These are phyloP conservation scores for Drosophila dives DNA, from an alignment of 2,888 invertebrate species.

Conservation along the genomic window DNA sequence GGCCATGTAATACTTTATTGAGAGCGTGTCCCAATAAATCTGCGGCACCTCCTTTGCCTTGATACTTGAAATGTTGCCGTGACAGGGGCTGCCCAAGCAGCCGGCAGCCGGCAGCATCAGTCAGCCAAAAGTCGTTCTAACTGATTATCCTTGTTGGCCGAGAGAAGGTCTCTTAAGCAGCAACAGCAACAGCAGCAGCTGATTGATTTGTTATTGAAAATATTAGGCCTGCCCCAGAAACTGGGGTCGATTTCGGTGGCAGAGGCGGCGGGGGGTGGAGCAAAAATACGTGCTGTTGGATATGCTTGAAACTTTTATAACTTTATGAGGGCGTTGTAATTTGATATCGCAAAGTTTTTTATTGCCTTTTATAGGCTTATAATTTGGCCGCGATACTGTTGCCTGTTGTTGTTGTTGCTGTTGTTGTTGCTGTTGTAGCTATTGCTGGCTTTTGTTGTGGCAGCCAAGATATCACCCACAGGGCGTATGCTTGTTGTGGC, in stretches of 20 bases:
- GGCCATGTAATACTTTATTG: slow-evolving; percentile 59
- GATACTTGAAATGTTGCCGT: slow-evolving; percentile 5
- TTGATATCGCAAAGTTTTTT: slow-evolving; percentile 79
- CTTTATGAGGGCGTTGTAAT: slow-evolving; percentile 79
- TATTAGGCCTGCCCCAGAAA: slow-evolving; percentile 69
- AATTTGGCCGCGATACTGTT: slow-evolving; percentile 79
- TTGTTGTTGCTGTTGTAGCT: slow-evolving; percentile 40
- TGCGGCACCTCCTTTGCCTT: slow-evolving; percentile 47
- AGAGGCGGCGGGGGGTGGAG: slow-evolving; percentile 10
- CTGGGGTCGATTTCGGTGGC: slow-evolving; percentile 18
- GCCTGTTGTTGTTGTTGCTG: slow-evolving; percentile 47
- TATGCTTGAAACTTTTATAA: slow-evolving; percentile 80
- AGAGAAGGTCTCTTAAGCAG: slow-evolving; percentile 25
- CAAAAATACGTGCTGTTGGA: slow-evolving; percentile 65
- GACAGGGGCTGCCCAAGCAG: slow-evolving; percentile 40
- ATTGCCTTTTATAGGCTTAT: slow-evolving; percentile 81
- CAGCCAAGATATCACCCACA: slow-evolving; percentile 42
- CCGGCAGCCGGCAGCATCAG: slow-evolving; percentile 24
- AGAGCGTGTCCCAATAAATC: slow-evolving; percentile 77
- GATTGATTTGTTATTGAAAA: slow-evolving; percentile 80
- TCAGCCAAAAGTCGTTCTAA: slow-evolving; percentile 49
- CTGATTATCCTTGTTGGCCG: slow-evolving; percentile 79
- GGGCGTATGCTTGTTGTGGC: slow-evolving; percentile 73
- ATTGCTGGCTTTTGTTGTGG: slow-evolving; percentile 52
- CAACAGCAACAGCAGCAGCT: slow-evolving; percentile 61